Conservation (phyloP, 2,113 vertebrate genomes). For the Bettongia penicillata region DNA sequence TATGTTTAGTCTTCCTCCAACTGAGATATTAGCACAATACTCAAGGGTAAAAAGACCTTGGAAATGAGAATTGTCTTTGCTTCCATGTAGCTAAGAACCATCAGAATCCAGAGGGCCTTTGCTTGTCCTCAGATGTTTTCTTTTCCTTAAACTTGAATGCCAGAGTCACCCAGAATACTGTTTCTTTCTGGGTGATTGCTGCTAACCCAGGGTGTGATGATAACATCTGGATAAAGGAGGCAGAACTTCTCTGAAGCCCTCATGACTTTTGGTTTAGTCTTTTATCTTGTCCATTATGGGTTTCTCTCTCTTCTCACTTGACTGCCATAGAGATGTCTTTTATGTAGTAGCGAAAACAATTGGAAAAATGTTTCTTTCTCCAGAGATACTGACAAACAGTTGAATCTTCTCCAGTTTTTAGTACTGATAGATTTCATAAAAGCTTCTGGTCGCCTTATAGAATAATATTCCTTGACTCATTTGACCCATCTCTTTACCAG, state of each 20-base stretch:
- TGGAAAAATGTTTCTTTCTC: not conserved
- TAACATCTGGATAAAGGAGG: conserved; percentile 64
- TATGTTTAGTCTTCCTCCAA: conserved; percentile 33
- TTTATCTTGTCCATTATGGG: not conserved
- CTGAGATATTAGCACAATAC: conserved; percentile 25
- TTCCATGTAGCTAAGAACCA: conserved; percentile 20
- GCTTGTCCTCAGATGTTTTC: conserved; percentile 39
- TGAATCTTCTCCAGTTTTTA: conserved; percentile 23
- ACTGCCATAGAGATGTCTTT: conserved; percentile 21
- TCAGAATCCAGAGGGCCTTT: not conserved
- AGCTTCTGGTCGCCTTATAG: not conserved
- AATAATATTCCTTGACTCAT: not conserved
- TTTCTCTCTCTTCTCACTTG: conserved; percentile 24
- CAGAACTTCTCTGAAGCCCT: not conserved
- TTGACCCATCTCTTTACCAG: not conserved
- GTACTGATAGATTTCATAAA: not conserved
- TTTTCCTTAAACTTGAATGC: conserved; percentile 33
- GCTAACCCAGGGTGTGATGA: conserved; percentile 59
- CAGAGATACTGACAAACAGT: conserved; percentile 30
- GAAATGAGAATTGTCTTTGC: conserved; percentile 42
- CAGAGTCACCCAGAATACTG: conserved; percentile 16
- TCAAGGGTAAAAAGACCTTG: conserved; percentile 40
- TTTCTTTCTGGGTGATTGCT: conserved; percentile 58
- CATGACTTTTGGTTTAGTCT: not conserved
- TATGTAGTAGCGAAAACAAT: conserved; percentile 16